Evolutionary conservation across 2,113 vertebrate species (phyloP), one percentile per base, ranked within the genome.

Genomic region (Grantiella picta): DNA sequence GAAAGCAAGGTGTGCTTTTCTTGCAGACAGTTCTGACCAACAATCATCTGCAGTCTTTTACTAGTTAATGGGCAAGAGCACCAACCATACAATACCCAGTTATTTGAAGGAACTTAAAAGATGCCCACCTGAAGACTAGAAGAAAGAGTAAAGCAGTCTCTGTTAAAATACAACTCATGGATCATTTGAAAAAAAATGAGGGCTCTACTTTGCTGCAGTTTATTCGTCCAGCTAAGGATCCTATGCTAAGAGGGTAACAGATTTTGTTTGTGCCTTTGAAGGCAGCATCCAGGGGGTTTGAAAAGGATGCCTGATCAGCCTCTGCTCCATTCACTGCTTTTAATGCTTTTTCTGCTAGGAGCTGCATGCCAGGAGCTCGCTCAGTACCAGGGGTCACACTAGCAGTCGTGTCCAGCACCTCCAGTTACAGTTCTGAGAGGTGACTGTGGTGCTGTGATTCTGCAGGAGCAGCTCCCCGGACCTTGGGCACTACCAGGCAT

Each of bases 401-500:
- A 73, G 7, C 27, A 20, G 28, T 25, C 0, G 0, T 28, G 35
- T 12, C 60, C 0, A 0, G 27, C 45, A 49, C 12, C 36, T 5
- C 0, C 18, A 25, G 16, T 40, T 49, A 11, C 0, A 7, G 36
- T 72, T 31, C 57, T 85, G 61, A 68, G 28, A n/a, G 19, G 36
- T 15, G 12, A 45, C 33, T 1, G 0, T 13, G n/a, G 27, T 2
- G 2, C 25, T 52, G 40, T 21, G 42, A 9, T 12, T 36, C 8
- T 68, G 53, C 45, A 22, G 10, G 5, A 54, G 29, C 63, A 76
- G 50, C 31, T 69, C n/a, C 11, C n/a, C 2, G 2, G 47, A 59
- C n/a, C 24, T 44, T 17, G 20, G 44, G 24, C 7, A 3, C 53
- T 35, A 7, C 28, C 0, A 2, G 63, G 11, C 27, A 24, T 11